These are phyloP conservation scores for Eospalax fontanierii DNA, from an alignment of 2,797 vertebrate species.

Conservation along the genomic window DNA sequence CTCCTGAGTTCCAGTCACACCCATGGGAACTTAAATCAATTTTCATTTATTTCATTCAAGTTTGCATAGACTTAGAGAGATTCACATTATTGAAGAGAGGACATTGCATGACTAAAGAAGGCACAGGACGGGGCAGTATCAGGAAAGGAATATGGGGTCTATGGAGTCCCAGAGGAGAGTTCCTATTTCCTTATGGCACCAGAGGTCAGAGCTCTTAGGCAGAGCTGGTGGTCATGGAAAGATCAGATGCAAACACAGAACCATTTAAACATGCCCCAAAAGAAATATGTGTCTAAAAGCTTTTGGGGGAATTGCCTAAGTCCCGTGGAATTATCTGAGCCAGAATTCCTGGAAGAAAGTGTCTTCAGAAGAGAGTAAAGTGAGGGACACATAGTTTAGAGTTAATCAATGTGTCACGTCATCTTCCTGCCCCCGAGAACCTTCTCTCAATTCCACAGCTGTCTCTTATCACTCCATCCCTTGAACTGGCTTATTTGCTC, in stretches of 20 bases:
- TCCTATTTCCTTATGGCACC: neutral
- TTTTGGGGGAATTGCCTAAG: neutral
- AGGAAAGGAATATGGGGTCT: too few relatives aligned
- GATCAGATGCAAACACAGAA: neutral
- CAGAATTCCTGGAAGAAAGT: neutral
- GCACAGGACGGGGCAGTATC: neutral
- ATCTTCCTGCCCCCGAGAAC: neutral
- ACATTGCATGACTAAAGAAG: neutral
- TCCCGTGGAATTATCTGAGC: neutral
- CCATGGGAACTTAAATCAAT: neutral
- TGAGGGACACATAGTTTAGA: too few relatives aligned
- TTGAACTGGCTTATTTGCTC: neutral
- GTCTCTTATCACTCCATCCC: neutral
- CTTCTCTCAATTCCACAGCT: neutral
- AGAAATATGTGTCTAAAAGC: neutral
- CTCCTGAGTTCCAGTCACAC: neutral
- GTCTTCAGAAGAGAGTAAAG: neutral
- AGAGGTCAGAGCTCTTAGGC: neutral
- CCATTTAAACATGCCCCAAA: neutral
- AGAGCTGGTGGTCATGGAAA: neutral
- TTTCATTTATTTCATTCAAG: neutral
- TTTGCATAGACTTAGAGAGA: neutral
- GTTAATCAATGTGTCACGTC: neutral
- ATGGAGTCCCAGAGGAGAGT: too few relatives aligned
- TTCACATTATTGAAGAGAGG: rapidly evolving